Conservation (phyloP, 2,888 invertebrate species). For the Macrophya annulata region DNA sequence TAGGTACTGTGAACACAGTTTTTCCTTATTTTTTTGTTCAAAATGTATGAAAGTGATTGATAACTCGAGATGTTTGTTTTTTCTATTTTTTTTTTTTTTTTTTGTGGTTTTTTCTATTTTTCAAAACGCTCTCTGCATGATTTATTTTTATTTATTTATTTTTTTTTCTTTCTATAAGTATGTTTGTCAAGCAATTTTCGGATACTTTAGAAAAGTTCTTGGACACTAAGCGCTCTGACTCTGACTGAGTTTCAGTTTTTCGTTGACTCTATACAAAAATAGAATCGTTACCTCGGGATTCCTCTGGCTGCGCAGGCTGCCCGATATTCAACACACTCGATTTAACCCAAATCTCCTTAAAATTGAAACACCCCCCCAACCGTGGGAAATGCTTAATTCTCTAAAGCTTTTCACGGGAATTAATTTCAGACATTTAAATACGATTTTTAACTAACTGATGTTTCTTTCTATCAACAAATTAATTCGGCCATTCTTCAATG, state of each 20-base stretch:
- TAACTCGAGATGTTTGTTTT: background rate
- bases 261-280: slow-evolving; percentile 57
- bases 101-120: background rate
- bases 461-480: background rate
- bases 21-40: background rate
- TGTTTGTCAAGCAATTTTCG: slow-evolving; percentile 24
- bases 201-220: slow-evolving; percentile 47
- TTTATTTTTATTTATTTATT: background rate
- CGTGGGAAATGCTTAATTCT: background rate
- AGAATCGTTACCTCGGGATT: slow-evolving; percentile 54
- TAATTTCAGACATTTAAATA: background rate
- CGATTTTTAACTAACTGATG: background rate
- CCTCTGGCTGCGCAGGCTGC: slow-evolving; percentile 46
- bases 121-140: background rate
- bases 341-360: slow-evolving; percentile 22
- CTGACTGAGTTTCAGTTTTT: slow-evolving; percentile 70
- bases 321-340: slow-evolving; percentile 45
- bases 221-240: slow-evolving; percentile 58
- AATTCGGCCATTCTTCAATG: background rate
- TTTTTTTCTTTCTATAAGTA: background rate
- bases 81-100: background rate
- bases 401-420: background rate
- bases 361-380: background rate
- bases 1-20: background rate
- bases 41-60: background rate